Base-by-base conservation (phyloP, 2,113 vertebrate species). In the Dromas ardeola region DNA sequence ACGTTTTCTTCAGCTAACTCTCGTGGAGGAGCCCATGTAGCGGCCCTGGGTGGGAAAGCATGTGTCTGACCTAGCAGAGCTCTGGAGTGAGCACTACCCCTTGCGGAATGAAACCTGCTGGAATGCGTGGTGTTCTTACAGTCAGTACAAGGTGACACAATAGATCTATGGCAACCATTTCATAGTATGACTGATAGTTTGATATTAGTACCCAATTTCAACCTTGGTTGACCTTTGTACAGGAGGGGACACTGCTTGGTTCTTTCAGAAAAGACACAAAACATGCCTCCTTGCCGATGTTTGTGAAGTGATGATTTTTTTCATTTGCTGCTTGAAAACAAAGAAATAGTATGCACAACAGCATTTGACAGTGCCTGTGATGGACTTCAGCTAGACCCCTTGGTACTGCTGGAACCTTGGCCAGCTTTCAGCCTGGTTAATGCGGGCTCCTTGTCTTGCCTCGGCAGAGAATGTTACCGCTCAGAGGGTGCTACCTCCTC, bases 81-180 rank as follows among this genome's bases (percentile, higher is more conserved):
- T 69, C 14, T 49, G 23, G 9, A 45, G n/a, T n/a, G 40, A 52
- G 38, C 21, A 1, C 13, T 73, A 26, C 36, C 69, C 2, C 30
- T 86, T 81, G 30, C 13, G 5, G 23, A 30, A 20, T 38, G 53
- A 59, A 80, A 52, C n/a, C 38, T 62, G 6, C 30, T 78, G 73
- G 27, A 74, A 27, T 56, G 21, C 4, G 5, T 0, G 0, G 47
- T 42, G 5, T 45, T 72, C 32, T 38, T 34, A 4, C 2, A 38
- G 49, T 43, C 3, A 4, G 15, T 66, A 21, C 0, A 5, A 59
- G 47, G 26, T 71, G 42, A 47, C 38, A 18, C 15, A 49, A 2
- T 30, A 47, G 25, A 52, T 63, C 11, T 59, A 5, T 59, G 56
- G 38, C n/a, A 79, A 19, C 15, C 4, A 10, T 90, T 69, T 65